Evolutionary conservation across 2,113 vertebrate genomes (phyloP).

Genomic region (Turdus rufiventris): DNA sequence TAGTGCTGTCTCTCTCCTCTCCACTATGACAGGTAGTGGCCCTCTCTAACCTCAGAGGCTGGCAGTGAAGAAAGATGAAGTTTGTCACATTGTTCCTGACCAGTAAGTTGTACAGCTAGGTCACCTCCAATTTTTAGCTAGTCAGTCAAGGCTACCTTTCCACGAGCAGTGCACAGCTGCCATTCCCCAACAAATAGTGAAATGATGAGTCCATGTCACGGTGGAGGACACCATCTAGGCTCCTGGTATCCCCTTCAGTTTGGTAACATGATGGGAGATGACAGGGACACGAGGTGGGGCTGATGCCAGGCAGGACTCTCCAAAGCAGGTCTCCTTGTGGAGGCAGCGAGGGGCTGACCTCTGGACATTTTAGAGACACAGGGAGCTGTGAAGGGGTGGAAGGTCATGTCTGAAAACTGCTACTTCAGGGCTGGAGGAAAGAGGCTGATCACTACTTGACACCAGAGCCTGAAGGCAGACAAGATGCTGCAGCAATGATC

Average conservation of each 20-base stretch:
- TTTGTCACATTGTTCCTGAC: slow-evolving; percentile 41
- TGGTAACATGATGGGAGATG: neutral
- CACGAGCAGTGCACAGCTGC: neutral
- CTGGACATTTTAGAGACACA: neutral
- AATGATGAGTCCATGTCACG: neutral
- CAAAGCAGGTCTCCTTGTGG: neutral
- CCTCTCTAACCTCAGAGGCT: slow-evolving; percentile 23
- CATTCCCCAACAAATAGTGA: slow-evolving; percentile 29
- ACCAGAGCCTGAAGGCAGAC: neutral
- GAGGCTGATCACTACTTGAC: neutral
- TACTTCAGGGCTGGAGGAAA: neutral
- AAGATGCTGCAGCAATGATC: neutral
- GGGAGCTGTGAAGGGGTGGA: neutral
- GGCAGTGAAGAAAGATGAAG: slow-evolving; percentile 48
- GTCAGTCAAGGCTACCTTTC: slow-evolving; percentile 39
- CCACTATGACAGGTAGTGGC: slow-evolving; percentile 14
- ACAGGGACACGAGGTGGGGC: slow-evolving; percentile 4
- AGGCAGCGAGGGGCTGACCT: neutral
- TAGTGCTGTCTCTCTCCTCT: slow-evolving; percentile 12
- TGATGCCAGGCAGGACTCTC: neutral
- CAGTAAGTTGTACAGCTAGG: neutral
- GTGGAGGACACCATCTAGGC: neutral
- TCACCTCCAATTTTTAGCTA: slow-evolving; percentile 25
- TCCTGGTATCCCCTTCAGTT: neutral
- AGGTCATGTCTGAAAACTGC: neutral